Base-by-base conservation (phyloP, 1,140 invertebrate genomes). In the Laupala kohalensis region DNA sequence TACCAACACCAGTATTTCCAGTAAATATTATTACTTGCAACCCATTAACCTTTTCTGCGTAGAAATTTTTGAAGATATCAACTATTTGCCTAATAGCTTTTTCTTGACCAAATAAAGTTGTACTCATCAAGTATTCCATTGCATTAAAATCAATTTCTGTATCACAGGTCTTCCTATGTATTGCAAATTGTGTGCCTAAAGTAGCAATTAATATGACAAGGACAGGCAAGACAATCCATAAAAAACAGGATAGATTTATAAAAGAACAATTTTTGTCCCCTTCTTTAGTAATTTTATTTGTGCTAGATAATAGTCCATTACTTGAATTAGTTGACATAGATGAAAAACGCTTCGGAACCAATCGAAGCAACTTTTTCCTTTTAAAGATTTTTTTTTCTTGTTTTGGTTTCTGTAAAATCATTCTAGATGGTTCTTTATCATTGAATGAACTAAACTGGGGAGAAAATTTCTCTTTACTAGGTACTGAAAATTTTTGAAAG, bases 1-100 rank as follows among this genome's bases (percentile, higher is more conserved):
- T 68, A 28, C 67, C 67, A 23, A 68, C 67, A 30, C 67, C 67
- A 29, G 67, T 68, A 6, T n/a, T n/a, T 9, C 67, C 67, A 68
- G 12, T 6, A 29, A 68, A 5, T 28, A 29, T 27, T 23, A 68
- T 37, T 29, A 68, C 23, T 28, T 29, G 6, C 27, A 68, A 29
- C 24, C 27, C 67, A 23, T 27, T 27, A n/a, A 4, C 13, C 12
- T 30, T 4, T 0, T 12, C 15, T 12, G 12, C 13, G 29, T 9
- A 15, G 27, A 68, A 68, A 19, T 19, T 23, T 1, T 29, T n/a
- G 12, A 68, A 68, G 23, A 6, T 5, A 4, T 27, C 23, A 15
- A 68, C n/a, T 0, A 68, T 68, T 6, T 23, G 5, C 24, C 24
- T 1, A 4, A 68, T 23, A 29, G 28, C 28, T 29, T 23, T 23